Conservation (phyloP, 2,797 vertebrate genomes). For the Lepilemur ruficaudatus region DNA sequence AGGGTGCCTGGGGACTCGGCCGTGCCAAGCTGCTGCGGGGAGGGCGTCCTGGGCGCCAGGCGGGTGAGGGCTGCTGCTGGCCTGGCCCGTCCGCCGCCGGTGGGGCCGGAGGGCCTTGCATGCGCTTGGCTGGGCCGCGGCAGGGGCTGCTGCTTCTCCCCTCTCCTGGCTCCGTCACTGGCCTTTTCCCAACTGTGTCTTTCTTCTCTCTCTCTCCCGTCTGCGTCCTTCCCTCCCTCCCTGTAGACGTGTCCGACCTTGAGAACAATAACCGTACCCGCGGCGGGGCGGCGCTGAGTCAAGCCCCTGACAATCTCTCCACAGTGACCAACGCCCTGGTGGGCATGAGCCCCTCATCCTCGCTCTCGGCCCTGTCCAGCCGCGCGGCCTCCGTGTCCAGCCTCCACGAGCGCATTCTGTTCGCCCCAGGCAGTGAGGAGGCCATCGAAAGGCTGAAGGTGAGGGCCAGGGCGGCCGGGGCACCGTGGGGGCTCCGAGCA, state of each 20-base stretch:
- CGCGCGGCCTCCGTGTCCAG: constrained; percentile 95
- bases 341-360: constrained; percentile 97
- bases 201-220: constrained; percentile 82
- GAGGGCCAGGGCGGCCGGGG: constrained; percentile 26
- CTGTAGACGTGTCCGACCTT: constrained; percentile 91
- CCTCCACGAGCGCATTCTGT: constrained; percentile 97
- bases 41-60: neutral
- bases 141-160: constrained; percentile 17
- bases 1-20: neutral
- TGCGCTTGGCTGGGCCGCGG: neutral
- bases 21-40: neutral
- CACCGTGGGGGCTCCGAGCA: accelerated
- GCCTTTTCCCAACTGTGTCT: constrained; percentile 83
- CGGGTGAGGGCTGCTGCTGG: neutral
- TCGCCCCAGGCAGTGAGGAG: constrained; percentile 96
- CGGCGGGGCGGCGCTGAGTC: constrained; percentile 87
- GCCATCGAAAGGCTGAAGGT: constrained; percentile 98
- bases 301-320: constrained; percentile 95
- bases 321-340: constrained; percentile 98
- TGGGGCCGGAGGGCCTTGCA: neutral
- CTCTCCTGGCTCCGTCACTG: constrained; percentile 29
- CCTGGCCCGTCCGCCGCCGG: accelerated
- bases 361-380: constrained; percentile 95
- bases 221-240: constrained; percentile 44
- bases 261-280: constrained; percentile 92